Base-by-base conservation (phyloP, 2,113 vertebrate species). In the Dasyurus viverrinus region DNA sequence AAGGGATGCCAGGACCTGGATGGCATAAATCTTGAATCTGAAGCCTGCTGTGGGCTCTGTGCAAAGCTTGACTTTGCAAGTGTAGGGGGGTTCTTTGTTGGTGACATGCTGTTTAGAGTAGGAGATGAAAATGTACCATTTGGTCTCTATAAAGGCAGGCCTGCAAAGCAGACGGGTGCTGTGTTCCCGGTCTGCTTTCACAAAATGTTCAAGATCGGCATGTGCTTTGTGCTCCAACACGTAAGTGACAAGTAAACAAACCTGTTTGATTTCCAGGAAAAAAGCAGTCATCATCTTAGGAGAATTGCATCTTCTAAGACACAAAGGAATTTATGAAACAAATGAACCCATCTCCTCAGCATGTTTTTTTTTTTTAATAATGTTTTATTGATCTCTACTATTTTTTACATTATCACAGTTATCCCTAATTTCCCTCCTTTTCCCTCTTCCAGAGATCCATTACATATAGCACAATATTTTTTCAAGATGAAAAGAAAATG, bases 51-150 rank as follows among this genome's bases (percentile, higher is more conserved):
- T 2, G 48, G 92, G 42, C 54, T 89, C 53, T 90, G 90, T 30
- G 26, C 92, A 92, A 96, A 93, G 24, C 92, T 84, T 36, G 93
- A 25, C 57, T 94, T 96, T 91, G 95, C 68, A 50, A 96, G 95
- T 60, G 90, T 19, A 95, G 89, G 96, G 96, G 91, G 53, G 90
- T 95, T 96, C 96, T 97, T 91, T 97, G 60, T 92, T 94, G 96
- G 94, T 96, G 97, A 97, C 95, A 97, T 90, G 54, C 68, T 93
- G 54, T 48, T 94, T n/a, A 57, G 94, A 95, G 94, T 93, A 95
- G 94, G n/a, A 98, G 97, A 95, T 90, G n/a, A n/a, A 84, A 96
- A 97, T 96, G 95, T 93, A 92, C 53, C 97, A 96, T 97, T 96
- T 97, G 95, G 91, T 95, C 91, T 97, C 91, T 90, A 12, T 96